Percentiles rank a stretch among this genome's conserved stretches.
Evolutionary conservation across 2,797 vertebrate species (phyloP).

Genomic region (Hemitrygon akajei): DNA sequence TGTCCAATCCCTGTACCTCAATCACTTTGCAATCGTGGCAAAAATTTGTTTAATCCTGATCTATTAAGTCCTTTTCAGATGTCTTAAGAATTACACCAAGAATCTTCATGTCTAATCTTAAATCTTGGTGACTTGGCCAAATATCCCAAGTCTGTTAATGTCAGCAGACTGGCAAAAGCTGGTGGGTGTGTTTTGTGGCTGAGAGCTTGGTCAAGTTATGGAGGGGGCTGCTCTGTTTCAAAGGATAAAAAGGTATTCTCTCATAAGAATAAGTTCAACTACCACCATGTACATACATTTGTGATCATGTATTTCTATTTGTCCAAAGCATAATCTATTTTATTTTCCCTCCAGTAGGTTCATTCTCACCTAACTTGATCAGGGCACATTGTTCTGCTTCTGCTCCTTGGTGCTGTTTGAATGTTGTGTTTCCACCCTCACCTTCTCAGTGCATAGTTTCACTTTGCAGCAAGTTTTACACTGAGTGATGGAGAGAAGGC

Average conservation of each 20-base stretch:
- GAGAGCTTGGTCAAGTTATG: background rate
- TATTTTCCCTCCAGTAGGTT: background rate
- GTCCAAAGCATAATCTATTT: background rate
- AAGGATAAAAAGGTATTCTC: background rate
- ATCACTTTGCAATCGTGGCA: no score
- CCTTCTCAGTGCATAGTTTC: background rate
- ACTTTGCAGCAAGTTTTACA: background rate
- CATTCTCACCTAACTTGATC: background rate
- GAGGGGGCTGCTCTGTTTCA: background rate
- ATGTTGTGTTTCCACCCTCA: background rate
- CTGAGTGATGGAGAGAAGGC: background rate
- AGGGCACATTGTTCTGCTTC: background rate
- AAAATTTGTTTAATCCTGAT: background rate
- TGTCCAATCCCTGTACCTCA: background rate
- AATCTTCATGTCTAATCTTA: background rate
- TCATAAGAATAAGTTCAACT: background rate
- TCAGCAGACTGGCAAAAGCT: background rate
- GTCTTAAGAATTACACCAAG: background rate
- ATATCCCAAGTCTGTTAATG: background rate
- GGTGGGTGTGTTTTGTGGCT: no score
- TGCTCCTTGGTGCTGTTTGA: background rate
- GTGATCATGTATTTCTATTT: background rate
- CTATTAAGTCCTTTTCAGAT: background rate
- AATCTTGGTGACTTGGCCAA: background rate
- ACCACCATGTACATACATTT: background rate